These are phyloP conservation scores for Limnephilus marmoratus DNA, from an alignment of 2,888 invertebrate species.

Conservation along the genomic window DNA sequence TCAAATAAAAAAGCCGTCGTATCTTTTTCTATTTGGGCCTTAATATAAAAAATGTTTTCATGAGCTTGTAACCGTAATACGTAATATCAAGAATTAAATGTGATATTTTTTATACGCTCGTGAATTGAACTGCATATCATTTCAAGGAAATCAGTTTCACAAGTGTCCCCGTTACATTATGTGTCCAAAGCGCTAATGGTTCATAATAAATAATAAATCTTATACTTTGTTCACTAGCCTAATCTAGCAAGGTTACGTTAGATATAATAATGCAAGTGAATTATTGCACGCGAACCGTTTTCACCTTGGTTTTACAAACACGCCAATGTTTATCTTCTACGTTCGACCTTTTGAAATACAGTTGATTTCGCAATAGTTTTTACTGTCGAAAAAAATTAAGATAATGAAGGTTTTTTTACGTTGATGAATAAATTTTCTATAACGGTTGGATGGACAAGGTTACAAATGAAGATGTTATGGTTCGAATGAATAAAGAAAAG, in stretches of 20 bases:
- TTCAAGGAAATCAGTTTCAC: slow-evolving; percentile 2
- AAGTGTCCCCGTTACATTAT: neutral
- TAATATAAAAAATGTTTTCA: no score
- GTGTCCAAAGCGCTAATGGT: neutral
- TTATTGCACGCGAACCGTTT: neutral
- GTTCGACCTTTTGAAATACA: neutral
- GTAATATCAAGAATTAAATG: no score
- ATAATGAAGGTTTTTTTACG: no score
- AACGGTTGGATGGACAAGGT: no score
- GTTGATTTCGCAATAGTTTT: no score
- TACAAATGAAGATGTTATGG: no score
- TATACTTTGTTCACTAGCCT: neutral
- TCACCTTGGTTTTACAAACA: neutral
- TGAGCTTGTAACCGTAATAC: no score
- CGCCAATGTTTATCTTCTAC: neutral
- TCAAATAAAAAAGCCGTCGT: neutral
- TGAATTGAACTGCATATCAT: neutral
- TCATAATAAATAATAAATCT: neutral
- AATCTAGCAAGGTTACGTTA: neutral
- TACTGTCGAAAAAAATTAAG: no score
- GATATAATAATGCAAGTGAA: neutral
- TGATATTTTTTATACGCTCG: neutral
- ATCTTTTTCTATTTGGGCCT: no score
- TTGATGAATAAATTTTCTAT: no score
- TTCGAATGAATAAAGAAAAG: no score